Percentiles rank a stretch among this genome's conserved stretches.
Conservation (phyloP, 2,797 vertebrate genomes). For the Allenopithecus nigroviridis region DNA sequence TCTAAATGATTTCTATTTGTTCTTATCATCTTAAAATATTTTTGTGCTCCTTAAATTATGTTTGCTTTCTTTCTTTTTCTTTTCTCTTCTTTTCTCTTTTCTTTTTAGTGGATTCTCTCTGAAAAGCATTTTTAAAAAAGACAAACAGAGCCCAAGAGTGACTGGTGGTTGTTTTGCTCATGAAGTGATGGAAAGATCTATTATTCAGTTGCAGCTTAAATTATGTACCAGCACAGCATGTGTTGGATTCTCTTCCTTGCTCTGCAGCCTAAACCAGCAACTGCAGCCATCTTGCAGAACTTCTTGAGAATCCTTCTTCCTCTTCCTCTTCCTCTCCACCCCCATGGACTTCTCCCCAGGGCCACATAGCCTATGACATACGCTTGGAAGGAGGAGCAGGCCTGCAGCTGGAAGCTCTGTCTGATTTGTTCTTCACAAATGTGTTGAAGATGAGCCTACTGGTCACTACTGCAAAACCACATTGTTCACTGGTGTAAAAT, state of each 20-base stretch:
- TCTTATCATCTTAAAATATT: neutral
- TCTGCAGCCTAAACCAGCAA: neutral
- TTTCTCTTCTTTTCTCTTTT: neutral
- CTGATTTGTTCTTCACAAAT: neutral
- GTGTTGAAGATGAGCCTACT: constrained; percentile 20
- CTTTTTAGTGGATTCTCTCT: neutral
- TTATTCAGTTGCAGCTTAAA: constrained; percentile 73
- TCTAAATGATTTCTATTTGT: neutral
- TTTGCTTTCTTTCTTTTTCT: neutral
- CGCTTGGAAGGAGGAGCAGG: neutral
- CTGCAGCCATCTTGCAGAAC: neutral
- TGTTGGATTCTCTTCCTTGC: neutral
- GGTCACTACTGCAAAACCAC: neutral
- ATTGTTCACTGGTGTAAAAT: neutral
- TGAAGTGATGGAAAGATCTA: neutral
- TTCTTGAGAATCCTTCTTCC: neutral
- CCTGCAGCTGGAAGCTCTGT: neutral
- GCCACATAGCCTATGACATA: neutral
- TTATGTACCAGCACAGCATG: neutral
- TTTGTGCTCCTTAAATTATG: neutral
- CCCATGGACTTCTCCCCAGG: neutral
- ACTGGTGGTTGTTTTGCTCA: neutral
- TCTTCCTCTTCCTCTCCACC: neutral
- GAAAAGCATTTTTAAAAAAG: neutral
- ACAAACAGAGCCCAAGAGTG: neutral